Percentiles rank a stretch among this genome's conserved stretches.
These are phyloP conservation scores for Myotis planiceps DNA, from an alignment of 2,797 vertebrate genomes.

Conservation along the genomic window DNA sequence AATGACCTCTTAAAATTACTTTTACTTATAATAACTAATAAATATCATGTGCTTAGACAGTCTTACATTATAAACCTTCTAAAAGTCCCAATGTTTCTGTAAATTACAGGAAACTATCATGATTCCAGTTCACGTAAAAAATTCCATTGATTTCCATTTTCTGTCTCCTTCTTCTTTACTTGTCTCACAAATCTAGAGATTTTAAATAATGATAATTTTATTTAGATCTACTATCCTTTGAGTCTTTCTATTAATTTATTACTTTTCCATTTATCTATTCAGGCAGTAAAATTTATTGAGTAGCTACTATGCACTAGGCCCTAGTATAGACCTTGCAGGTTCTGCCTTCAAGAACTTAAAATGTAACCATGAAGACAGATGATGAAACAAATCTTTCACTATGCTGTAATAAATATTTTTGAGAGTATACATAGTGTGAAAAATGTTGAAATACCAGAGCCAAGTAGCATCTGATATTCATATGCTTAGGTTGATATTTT, in stretches of 20 bases:
- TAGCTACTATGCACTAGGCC: neutral
- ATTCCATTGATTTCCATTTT: neutral
- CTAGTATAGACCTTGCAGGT: neutral
- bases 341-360: neutral
- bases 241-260: neutral
- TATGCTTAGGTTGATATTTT: conserved; percentile 10
- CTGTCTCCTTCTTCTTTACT: neutral
- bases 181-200: neutral
- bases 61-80: neutral
- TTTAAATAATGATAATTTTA: conserved; percentile 24
- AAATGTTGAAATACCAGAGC: neutral
- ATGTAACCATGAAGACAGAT: neutral
- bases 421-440: neutral
- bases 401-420: neutral
- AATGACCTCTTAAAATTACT: neutral
- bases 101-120: neutral
- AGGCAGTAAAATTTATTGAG: neutral
- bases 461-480: neutral
- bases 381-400: neutral
- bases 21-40: neutral
- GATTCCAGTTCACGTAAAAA: neutral
- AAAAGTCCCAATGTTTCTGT: neutral
- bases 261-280: neutral
- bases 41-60: neutral
- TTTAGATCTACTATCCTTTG: neutral